These are phyloP conservation scores for Coracopsis vasa DNA, from an alignment of 2,113 vertebrate genomes.

Conservation along the genomic window DNA sequence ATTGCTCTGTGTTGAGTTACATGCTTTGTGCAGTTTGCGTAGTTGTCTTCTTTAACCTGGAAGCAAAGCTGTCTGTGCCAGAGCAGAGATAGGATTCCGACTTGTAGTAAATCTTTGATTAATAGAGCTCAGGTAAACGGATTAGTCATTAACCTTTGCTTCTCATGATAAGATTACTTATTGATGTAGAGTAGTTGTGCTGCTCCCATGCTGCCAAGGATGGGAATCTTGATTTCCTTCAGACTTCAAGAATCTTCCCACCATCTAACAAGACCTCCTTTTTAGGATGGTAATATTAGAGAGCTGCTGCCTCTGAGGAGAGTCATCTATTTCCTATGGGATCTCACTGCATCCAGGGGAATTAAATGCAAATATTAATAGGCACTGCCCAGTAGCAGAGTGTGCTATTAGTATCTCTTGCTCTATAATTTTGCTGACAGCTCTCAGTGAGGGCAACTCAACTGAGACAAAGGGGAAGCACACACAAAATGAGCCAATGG, in stretches of 20 bases:
- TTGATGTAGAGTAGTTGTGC: slow-evolving; percentile 16
- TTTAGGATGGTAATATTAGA: not conserved
- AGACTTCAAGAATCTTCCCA: not conserved
- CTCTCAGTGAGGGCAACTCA: not conserved
- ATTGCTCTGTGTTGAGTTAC: slow-evolving; percentile 49
- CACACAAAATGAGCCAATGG: not conserved
- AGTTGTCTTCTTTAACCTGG: slow-evolving; percentile 37
- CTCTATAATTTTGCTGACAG: not conserved
- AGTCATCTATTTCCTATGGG: not conserved
- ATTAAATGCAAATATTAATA: not conserved
- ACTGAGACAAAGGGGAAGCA: not conserved
- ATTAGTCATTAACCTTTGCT: slow-evolving; percentile 71
- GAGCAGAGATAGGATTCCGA: not conserved
- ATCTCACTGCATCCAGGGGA: not conserved
- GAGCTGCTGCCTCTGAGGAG: not conserved
- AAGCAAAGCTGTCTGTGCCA: slow-evolving; percentile 23
- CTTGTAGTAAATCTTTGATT: slow-evolving; percentile 64
- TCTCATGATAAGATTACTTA: slow-evolving; percentile 67
- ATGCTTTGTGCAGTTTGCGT: not conserved
- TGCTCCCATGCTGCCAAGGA: not conserved
- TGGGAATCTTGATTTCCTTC: not conserved
- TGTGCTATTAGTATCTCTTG: fast-evolving
- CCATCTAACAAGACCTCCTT: not conserved
- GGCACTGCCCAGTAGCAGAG: not conserved
- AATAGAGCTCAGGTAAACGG: slow-evolving; percentile 68